Base-by-base conservation (phyloP, 2,113 vertebrate species). In the Xiphophorus hellerii region DNA sequence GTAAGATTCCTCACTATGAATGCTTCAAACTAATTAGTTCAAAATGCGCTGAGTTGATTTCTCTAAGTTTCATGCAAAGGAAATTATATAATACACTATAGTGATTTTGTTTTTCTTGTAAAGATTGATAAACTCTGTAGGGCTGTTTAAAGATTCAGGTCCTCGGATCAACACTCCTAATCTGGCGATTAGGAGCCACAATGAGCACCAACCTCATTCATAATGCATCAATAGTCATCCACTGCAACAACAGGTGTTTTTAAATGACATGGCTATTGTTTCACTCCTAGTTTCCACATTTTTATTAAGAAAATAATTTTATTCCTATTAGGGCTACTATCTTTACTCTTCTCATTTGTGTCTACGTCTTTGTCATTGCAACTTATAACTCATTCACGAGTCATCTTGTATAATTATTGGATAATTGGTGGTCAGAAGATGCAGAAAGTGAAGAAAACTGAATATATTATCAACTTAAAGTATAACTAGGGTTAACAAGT, bases 151-250 rank as follows among this genome's bases (percentile, higher is more conserved):
- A 82, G 51, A 33, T 74, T 84, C 69, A 76, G 66, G 44, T 81
- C 69, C 51, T 71, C 31, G 30, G 72, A 63, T 81, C 58, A 75
- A 48, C 64, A 42, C 10, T 37, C 44, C 63, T 79, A 69, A 82
- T 54, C 39, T 76, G 73, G 31, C 15, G 20, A 66, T 84, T 68
- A 82, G 81, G 58, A 76, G 64, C 73, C 73, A 62, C 83, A 84
- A 90, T 84, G 81, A 88, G 80, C 74, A 29, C 70, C 61, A 58
- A 28, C 77, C 77, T 91, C 90, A 83, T 91, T 6, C 51, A 91
- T 83, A 91, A 92, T 89, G 69, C 81, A 91, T 80, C 17, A 61
- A 37, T 39, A 39, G 69, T 73, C 77, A 77, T 89, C 87, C 73
- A 85, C 73, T 89, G 82, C 74, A 86, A 86, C 77, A 76, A 77